Base-by-base conservation (phyloP, 1,140 invertebrate genomes). In the Rhopalosiphum padi region DNA sequence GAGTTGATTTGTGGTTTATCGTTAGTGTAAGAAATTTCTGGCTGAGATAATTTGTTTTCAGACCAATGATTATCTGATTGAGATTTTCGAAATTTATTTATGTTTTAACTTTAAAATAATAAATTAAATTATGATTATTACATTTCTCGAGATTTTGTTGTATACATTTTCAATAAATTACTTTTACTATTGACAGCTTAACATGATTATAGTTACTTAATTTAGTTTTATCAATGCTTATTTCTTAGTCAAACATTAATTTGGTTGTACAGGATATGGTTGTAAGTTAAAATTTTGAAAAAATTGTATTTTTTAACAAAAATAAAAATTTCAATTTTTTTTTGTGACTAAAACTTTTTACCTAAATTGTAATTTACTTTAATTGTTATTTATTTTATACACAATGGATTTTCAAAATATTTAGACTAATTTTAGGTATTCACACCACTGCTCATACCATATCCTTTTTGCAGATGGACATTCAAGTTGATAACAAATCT, bases 21-120 rank as follows among this genome's bases (percentile, higher is more conserved):
- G 15, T 77, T 77, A 77, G 15, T n/a, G 60, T n/a, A n/a, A 77
- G 60, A 77, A 6, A 77, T 77, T 77, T 21, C 15, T 77, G 60
- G 15, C 15, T n/a, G n/a, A 77, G 60, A 15, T 68, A 68, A 68
- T 30, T 68, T 68, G 11, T 68, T 68, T 68, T n/a, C 15, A 68
- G 30, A n/a, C 15, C 15, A n/a, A 68, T n/a, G 60, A n/a, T 68
- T 68, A 68, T n/a, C 4, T 68, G 30, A 68, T 68, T 68, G 30
- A n/a, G 30, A n/a, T n/a, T 68, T 68, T 15, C 1, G 15, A 15
- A 68, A 18, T 68, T 15, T 68, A 68, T 68, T 68, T n/a, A 68
- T 68, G 30, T n/a, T n/a, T n/a, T n/a, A 68, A 77, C 30, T n/a
- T 77, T 77, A 77, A 77, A 77, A 85, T 85, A 43, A 85, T 85